Evolutionary conservation across 2,888 invertebrate genomes (phyloP).

Genomic region (Nemotelus nigrinus): DNA sequence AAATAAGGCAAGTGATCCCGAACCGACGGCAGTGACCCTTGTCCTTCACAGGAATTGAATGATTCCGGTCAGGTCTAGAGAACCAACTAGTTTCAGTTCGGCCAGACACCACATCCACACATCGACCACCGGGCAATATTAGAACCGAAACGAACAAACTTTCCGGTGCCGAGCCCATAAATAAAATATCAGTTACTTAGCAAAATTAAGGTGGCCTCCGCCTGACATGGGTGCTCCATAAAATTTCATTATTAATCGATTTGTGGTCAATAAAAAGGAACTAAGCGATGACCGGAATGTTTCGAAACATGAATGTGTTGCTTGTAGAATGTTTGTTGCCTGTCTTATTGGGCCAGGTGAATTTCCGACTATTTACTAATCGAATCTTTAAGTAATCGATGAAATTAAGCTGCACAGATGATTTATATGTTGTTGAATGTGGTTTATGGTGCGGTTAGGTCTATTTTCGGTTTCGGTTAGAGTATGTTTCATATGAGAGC

Average conservation of each 20-base stretch:
- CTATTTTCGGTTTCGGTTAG: no score
- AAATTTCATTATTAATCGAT: slow-evolving; percentile 44
- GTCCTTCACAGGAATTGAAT: slow-evolving; percentile 28
- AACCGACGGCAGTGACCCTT: slow-evolving; percentile 8
- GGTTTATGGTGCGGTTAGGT: no score
- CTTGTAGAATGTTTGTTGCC: background rate
- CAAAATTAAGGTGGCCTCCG: slow-evolving; percentile 37
- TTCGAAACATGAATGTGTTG: background rate
- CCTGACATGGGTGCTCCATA: slow-evolving; percentile 39
- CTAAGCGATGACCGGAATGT: slow-evolving; percentile 27
- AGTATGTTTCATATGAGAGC: no score
- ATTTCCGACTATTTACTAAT: background rate
- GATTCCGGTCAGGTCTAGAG: slow-evolving; percentile 6
- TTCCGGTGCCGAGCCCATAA: slow-evolving; percentile 24
- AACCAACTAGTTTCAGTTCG: background rate
- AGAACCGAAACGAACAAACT: background rate
- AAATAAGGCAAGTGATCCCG: background rate
- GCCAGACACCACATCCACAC: background rate
- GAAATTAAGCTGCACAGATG: slow-evolving; percentile 15
- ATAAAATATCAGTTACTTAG: slow-evolving; percentile 44
- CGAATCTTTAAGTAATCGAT: background rate
- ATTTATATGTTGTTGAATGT: background rate
- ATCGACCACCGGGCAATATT: background rate
- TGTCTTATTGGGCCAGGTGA: slow-evolving; percentile 8
- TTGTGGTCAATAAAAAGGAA: slow-evolving; percentile 29